A percentile compares a stretch with the other conserved stretches of the same genome.
Evolutionary conservation across 2,797 vertebrate species (phyloP).

Genomic region (Halcyon leucocephala): DNA sequence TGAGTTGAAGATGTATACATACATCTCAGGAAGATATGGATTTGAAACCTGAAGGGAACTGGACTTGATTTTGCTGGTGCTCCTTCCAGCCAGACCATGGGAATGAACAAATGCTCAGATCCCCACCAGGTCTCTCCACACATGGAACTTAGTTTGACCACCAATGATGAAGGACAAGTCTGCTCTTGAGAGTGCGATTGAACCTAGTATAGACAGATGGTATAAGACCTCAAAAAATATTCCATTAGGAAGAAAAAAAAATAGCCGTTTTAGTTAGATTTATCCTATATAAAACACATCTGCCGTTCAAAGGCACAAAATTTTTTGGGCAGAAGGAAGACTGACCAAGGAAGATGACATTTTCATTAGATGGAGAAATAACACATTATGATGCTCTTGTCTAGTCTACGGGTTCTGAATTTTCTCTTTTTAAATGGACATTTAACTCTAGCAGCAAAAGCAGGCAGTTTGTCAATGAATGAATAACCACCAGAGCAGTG

Average conservation of each 20-base stretch:
- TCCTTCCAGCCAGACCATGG: neutral
- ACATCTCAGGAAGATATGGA: neutral
- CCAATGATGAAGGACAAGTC: neutral
- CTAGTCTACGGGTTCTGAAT: slow-evolving; percentile 43
- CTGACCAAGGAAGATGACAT: slow-evolving; percentile 37
- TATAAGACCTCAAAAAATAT: neutral
- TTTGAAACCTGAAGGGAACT: neutral
- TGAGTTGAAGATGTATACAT: neutral
- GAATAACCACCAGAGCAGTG: slow-evolving; percentile 3
- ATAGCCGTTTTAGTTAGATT: neutral
- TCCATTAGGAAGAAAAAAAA: neutral
- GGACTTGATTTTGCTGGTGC: neutral
- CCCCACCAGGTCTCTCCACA: neutral
- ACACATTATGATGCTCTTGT: slow-evolving; percentile 51
- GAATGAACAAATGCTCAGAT: neutral
- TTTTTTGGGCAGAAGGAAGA: neutral
- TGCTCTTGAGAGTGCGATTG: neutral
- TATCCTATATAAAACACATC: neutral
- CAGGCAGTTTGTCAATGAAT: slow-evolving; percentile 49
- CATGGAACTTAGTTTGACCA: neutral
- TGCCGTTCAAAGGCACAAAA: neutral
- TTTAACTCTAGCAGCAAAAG: slow-evolving; percentile 76
- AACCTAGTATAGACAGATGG: neutral
- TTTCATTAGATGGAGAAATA: slow-evolving; percentile 81
- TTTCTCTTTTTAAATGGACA: slow-evolving; percentile 63